Evolutionary conservation across 2,888 invertebrate species (phyloP).

Genomic region (Silvanus unidentatus): DNA sequence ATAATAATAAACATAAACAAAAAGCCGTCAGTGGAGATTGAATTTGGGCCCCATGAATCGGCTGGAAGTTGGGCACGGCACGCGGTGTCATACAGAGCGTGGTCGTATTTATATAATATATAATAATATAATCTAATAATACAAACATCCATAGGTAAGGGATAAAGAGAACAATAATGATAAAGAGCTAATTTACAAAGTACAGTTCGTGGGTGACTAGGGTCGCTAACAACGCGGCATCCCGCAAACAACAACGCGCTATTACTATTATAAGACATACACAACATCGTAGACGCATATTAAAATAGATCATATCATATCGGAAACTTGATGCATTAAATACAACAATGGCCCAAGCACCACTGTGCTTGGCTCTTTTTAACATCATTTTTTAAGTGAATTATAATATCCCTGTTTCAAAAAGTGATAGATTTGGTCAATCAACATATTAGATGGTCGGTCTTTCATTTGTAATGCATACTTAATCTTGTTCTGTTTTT

Average conservation of each 20-base stretch:
- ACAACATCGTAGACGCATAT: constrained; percentile 48
- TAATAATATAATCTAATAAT: constrained; percentile 9
- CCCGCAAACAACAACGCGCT: constrained; percentile 47
- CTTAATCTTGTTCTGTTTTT: no score
- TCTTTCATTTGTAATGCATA: no score
- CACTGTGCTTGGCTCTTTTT: constrained; percentile 34
- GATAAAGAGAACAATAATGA: constrained; percentile 25
- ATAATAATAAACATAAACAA: constrained; percentile 39
- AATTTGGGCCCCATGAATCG: constrained; percentile 25
- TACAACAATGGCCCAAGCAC: constrained; percentile 46
- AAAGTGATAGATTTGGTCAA: constrained; percentile 43
- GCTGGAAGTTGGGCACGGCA: constrained; percentile 40
- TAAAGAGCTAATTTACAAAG: constrained; percentile 32
- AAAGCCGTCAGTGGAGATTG: constrained; percentile 21
- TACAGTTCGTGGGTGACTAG: constrained; percentile 45
- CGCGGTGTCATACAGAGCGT: constrained; percentile 36
- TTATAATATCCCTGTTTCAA: constrained; percentile 41
- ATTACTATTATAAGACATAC: constrained; percentile 43
- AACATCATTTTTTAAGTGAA: constrained; percentile 42
- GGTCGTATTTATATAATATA: constrained; percentile 30
- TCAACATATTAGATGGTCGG: constrained; percentile 25
- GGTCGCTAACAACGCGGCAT: constrained; percentile 48
- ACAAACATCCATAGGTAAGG: constrained; percentile 23
- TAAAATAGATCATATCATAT: constrained; percentile 44
- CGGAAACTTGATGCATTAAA: constrained; percentile 39